Conservation (phyloP, 2,113 vertebrate genomes). For the Podiceps cristatus region DNA sequence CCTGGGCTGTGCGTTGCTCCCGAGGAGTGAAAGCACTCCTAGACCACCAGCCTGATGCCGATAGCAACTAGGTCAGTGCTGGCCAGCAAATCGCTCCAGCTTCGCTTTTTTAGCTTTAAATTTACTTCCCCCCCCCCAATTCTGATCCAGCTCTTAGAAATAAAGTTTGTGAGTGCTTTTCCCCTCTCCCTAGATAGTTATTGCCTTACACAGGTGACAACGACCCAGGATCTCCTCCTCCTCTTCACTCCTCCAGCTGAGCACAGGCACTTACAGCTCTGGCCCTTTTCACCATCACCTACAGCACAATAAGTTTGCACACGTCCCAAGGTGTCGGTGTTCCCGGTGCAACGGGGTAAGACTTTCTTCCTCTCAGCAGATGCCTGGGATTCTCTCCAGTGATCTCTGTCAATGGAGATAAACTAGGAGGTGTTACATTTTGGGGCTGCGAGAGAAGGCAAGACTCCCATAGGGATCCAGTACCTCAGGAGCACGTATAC, state of each 20-base stretch:
- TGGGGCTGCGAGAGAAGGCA: background rate
- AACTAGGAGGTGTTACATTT: background rate
- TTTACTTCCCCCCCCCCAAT: background rate
- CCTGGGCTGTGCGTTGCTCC: background rate
- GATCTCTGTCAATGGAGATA: background rate
- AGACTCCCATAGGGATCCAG: background rate
- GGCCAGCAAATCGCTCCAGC: slow-evolving; percentile 1
- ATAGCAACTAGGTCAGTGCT: background rate
- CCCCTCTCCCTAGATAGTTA: background rate
- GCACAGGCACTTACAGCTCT: background rate
- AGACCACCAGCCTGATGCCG: slow-evolving; percentile 8
- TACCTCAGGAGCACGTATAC: background rate
- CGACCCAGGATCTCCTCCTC: background rate
- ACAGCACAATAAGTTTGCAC: background rate
- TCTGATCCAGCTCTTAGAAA: background rate
- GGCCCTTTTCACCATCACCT: background rate
- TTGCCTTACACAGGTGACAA: background rate
- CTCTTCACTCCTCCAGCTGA: background rate
- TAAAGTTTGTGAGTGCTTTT: background rate
- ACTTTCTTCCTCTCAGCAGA: background rate
- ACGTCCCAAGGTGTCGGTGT: background rate
- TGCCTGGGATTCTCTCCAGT: background rate
- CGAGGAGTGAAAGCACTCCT: slow-evolving; percentile 12
- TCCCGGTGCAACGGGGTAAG: background rate
- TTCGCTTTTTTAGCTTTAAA: background rate